Evolutionary conservation across 2,113 vertebrate genomes (phyloP).

Genomic region (Channa argus): DNA sequence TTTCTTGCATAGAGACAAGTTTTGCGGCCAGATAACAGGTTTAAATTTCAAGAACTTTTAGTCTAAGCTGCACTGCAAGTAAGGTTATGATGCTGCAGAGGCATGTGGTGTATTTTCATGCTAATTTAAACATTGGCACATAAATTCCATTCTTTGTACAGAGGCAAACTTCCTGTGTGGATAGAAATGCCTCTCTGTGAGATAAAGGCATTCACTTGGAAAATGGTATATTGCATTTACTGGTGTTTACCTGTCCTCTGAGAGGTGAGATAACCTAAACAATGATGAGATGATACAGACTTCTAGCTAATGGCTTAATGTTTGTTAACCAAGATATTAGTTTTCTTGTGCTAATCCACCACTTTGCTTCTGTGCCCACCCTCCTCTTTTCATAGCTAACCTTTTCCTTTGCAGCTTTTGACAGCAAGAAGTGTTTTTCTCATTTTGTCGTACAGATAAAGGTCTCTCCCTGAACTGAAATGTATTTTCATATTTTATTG

Average conservation of each 20-base stretch:
- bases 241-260: constrained; percentile 3
- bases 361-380: constrained; percentile 10
- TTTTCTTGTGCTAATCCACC: constrained; percentile 14
- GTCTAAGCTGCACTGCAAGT: background rate
- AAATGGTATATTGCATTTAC: background rate
- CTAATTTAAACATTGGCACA: background rate
- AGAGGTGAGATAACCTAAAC: constrained; percentile 18
- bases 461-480: background rate
- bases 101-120: background rate
- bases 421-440: background rate
- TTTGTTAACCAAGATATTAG: constrained; percentile 30
- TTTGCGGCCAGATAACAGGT: background rate
- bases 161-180: background rate
- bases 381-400: constrained; percentile 9
- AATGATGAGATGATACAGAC: constrained; percentile 11
- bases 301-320: constrained; percentile 6
- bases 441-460: too few species aligned
- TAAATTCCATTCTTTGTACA: background rate
- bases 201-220: constrained; percentile 12
- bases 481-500: constrained; percentile 45
- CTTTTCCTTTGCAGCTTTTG: constrained; percentile 1
- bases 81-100: background rate
- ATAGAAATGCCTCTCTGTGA: background rate
- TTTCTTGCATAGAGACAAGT: background rate
- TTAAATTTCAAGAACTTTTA: background rate